Conservation (phyloP, 2,797 vertebrate genomes). For the Sebastes variabilis region DNA sequence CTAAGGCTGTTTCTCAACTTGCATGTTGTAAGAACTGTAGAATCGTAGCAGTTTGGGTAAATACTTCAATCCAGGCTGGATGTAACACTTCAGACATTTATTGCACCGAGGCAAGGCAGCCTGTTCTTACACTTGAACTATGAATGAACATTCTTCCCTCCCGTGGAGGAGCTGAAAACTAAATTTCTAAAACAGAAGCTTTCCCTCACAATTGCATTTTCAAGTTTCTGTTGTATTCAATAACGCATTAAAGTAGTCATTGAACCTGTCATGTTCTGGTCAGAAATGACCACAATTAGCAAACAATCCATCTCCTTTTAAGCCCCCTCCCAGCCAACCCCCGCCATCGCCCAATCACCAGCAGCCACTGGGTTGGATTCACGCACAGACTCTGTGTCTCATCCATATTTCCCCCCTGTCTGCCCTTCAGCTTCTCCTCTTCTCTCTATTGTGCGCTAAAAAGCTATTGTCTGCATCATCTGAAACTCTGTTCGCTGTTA, state of each 20-base stretch:
- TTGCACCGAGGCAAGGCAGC: slow-evolving; percentile 15
- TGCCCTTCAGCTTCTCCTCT: slow-evolving; percentile 88
- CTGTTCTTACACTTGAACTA: slow-evolving; percentile 62
- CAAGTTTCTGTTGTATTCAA: slow-evolving; percentile 68
- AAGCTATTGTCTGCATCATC: slow-evolving; percentile 94
- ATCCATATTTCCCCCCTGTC: slow-evolving; percentile 81
- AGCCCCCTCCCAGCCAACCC: slow-evolving; percentile 72
- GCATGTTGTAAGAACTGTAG: slow-evolving; percentile 32
- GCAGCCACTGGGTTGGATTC: slow-evolving; percentile 64
- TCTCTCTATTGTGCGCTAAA: slow-evolving; percentile 91
- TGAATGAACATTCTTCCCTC: slow-evolving; percentile 54
- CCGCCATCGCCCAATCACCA: slow-evolving; percentile 49
- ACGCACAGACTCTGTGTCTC: slow-evolving; percentile 70
- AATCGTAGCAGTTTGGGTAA: slow-evolving; percentile 25
- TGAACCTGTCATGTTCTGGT: slow-evolving; percentile 90
- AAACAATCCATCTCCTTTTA: slow-evolving; percentile 91
- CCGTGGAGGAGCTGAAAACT: slow-evolving; percentile 41
- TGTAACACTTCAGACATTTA: slow-evolving; percentile 34
- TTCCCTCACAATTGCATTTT: slow-evolving; percentile 62
- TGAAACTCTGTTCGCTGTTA: slow-evolving; percentile 88
- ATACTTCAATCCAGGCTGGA: slow-evolving; percentile 26
- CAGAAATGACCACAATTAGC: slow-evolving; percentile 97
- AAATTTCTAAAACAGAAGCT: slow-evolving; percentile 53
- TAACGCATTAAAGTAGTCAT: slow-evolving; percentile 87
- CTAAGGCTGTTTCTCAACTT: slow-evolving; percentile 51